Evolutionary conservation across 2,888 invertebrate genomes (phyloP), one percentile per base, ranked within the genome.

Genomic region (Dicroscelio sp.): DNA sequence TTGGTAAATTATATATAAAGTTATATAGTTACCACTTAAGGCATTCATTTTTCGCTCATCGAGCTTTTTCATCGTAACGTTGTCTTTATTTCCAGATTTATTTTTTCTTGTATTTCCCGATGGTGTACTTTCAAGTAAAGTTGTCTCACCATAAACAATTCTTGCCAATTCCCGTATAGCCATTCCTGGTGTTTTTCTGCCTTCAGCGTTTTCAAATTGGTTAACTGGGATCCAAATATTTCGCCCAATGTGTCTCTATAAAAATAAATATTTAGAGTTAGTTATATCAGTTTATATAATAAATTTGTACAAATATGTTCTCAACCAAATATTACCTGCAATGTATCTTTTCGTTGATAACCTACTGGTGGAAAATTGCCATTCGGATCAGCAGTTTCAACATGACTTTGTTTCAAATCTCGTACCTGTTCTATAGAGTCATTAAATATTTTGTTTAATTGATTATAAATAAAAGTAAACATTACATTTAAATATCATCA

Each of bases 31-130:
- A n/a, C 55, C 55, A 17, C 23, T 33, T n/a, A 67, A n/a, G 35
- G 67, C 67, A 35, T 67, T 67, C 67, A 67, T 67, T 67, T 67
- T 67, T 33, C 35, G 67, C 20, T 67, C 35, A n/a, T 67, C 67
- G 35, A 67, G 67, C 30, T 67, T 67, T 35, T 67, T 67, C 17
- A 60, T 60, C 10, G 23, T 60, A 48, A 48, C 48, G 20, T 48
- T 48, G 14, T 48, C 48, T 48, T 48, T 48, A 4, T 35, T 33
- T 20, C 6, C 35, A n/a, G n/a, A n/a, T 5, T 33, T 35, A 6
- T 35, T 35, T 67, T 33, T 23, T n/a, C 23, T n/a, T 8, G 35
- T 8, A 10, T 5, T 5, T 5, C 67, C 67, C 20, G 35, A n/a
- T 17, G 67, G 67, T 67, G 67, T 67, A 35, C 67, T 67, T 33